Evolutionary conservation across 30 jellyfish, hydroid and myxozoan species (phyloP).

Genomic region (Turritopsis rubra): DNA sequence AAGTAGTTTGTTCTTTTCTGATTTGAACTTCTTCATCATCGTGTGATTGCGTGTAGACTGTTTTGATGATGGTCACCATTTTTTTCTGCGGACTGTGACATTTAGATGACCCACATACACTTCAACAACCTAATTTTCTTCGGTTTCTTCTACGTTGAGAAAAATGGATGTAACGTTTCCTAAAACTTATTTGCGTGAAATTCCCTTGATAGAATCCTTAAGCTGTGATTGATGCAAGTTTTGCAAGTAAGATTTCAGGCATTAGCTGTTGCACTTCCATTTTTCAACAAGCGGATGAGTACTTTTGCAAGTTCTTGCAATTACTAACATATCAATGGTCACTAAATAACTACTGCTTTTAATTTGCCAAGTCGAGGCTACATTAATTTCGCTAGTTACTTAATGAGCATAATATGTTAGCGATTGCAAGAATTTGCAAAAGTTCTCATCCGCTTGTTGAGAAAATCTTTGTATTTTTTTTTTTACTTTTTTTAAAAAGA

Average conservation of each 20-base stretch:
- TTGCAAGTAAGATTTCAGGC: not conserved
- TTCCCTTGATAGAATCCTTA: not conserved
- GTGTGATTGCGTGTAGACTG: not conserved
- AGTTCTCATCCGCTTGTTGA: not conserved
- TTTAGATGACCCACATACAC: not conserved
- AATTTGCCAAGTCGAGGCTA: not conserved
- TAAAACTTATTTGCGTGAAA: not conserved
- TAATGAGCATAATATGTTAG: not conserved
- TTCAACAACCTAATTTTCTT: not conserved
- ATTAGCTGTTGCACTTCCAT: not conserved
- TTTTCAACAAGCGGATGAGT: not conserved
- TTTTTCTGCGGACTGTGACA: not conserved
- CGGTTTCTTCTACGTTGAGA: not conserved
- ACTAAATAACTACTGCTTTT: not conserved
- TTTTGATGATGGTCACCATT: not conserved
- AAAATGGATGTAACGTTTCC: not conserved
- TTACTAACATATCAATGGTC: not conserved
- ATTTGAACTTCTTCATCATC: too few relatives aligned
- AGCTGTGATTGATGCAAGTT: not conserved
- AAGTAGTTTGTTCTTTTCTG: too few relatives aligned
- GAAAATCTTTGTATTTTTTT: too few relatives aligned
- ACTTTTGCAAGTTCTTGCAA: not conserved
- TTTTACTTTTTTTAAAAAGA: not conserved
- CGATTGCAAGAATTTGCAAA: not conserved
- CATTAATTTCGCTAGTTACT: not conserved